phyloP scores from a whole-genome alignment of 1,140 invertebrate species.

The Dryas iulia region DNA sequence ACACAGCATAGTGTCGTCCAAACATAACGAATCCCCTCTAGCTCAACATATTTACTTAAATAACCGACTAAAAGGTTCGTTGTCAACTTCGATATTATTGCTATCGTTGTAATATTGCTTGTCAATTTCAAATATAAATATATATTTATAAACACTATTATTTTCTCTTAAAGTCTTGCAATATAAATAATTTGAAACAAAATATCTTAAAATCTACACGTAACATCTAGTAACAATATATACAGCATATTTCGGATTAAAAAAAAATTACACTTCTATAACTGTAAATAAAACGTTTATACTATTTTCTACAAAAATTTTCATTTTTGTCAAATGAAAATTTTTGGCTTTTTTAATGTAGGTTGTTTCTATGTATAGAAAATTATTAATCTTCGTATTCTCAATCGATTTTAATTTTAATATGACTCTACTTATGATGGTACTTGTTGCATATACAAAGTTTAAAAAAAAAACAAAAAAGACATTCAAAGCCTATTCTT shows the following conservation, averaged over 20 bases:
- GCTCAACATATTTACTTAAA: constrained; percentile 12
- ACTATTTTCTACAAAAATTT: too few species aligned
- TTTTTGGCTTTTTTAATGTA: background rate
- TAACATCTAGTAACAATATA: background rate
- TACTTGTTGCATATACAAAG: background rate
- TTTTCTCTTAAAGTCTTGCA: background rate
- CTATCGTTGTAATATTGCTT: constrained; percentile 55
- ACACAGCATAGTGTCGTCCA: background rate
- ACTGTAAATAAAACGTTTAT: too few species aligned
- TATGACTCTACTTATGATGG: background rate
- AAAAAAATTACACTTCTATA: background rate
- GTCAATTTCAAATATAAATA: constrained; percentile 12
- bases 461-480: background rate
- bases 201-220: constrained; percentile 8
- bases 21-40: background rate
- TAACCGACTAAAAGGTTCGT: constrained; percentile 52
- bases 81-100: constrained; percentile 60
- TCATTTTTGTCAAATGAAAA: background rate
- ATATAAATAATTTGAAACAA: constrained; percentile 4
- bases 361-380: too few species aligned
- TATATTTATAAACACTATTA: constrained; percentile 11
- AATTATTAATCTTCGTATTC: too few species aligned
- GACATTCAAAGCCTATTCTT: too few species aligned
- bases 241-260: background rate
- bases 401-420: background rate